Evolutionary conservation across 2,888 invertebrate species (phyloP).

Genomic region (Lymantria monacha): DNA sequence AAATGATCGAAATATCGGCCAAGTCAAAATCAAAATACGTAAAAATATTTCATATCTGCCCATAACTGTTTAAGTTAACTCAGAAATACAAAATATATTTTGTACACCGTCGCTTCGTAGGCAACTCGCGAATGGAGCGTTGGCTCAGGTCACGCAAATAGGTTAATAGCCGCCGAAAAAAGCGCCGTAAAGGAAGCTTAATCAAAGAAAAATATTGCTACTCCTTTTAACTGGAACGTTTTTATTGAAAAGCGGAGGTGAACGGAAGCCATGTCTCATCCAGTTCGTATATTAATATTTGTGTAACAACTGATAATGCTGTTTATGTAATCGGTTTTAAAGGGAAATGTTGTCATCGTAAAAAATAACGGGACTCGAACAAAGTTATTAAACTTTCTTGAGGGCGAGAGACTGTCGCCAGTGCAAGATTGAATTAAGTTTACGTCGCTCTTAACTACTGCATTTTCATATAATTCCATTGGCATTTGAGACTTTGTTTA

Average conservation of each 20-base stretch:
- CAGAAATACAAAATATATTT: slow-evolving; percentile 26
- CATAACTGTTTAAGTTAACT: slow-evolving; percentile 24
- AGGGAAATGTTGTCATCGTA: slow-evolving; percentile 3
- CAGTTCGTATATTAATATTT: slow-evolving; percentile 8
- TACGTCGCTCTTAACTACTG: slow-evolving; percentile 1
- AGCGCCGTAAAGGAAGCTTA: slow-evolving; percentile 54
- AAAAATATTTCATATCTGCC: no score
- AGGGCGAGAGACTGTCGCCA: slow-evolving; percentile 7
- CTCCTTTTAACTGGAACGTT: slow-evolving; percentile 44
- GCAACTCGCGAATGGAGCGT: slow-evolving; percentile 30
- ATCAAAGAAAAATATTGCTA: slow-evolving; percentile 59
- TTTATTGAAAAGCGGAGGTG: slow-evolving; percentile 38
- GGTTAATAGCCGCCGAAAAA: slow-evolving; percentile 63
- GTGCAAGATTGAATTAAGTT: slow-evolving; percentile 5
- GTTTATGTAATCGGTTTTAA: slow-evolving; percentile 2
- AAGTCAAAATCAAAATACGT: no score
- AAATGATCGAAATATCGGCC: no score
- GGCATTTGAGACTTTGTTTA: no score
- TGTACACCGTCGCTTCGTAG: slow-evolving; percentile 24
- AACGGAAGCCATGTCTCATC: slow-evolving; percentile 25
- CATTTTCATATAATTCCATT: no score
- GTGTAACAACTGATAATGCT: slow-evolving; percentile 12
- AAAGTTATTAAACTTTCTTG: slow-evolving; percentile 10
- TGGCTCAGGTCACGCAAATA: slow-evolving; percentile 63
- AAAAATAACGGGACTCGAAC: slow-evolving; percentile 8